These are phyloP conservation scores for Cyphomyrus discorhynchus DNA, from an alignment of 2,113 vertebrate species.

Conservation along the genomic window DNA sequence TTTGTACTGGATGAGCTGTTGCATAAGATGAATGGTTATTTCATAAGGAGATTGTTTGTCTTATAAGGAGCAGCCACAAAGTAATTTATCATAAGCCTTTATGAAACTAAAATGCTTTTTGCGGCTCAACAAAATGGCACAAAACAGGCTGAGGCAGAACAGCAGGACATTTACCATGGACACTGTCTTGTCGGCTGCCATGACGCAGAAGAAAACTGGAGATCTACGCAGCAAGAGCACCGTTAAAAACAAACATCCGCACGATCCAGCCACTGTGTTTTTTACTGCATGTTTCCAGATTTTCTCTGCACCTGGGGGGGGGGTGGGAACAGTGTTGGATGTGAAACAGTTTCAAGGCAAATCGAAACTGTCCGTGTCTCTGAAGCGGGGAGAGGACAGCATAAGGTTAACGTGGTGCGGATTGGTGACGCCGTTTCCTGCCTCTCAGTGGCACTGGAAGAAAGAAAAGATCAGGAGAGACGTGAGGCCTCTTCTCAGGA, in stretches of 20 bases:
- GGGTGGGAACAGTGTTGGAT: background rate
- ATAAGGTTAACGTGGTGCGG: background rate
- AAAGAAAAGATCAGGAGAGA: slow-evolving; percentile 5
- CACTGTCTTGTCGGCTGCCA: background rate
- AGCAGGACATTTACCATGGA: background rate
- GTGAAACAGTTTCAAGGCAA: background rate
- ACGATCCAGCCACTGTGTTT: background rate
- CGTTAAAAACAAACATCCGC: background rate
- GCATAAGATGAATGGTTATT: background rate
- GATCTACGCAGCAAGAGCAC: background rate
- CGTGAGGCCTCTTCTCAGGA: slow-evolving; percentile 40
- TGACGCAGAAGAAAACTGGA: background rate
- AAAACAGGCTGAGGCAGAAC: background rate
- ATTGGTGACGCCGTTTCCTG: background rate
- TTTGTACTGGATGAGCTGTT: background rate
- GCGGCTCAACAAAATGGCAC: background rate
- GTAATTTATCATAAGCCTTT: background rate
- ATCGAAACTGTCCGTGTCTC: background rate
- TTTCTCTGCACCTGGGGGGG: background rate
- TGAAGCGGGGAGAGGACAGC: background rate
- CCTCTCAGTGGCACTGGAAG: too few species aligned
- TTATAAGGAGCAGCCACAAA: background rate
- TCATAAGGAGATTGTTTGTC: background rate
- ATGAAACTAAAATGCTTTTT: background rate
- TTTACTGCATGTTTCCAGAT: background rate